Base-by-base conservation (phyloP, 2,797 vertebrate species). In the Eulemur rubriventer region DNA sequence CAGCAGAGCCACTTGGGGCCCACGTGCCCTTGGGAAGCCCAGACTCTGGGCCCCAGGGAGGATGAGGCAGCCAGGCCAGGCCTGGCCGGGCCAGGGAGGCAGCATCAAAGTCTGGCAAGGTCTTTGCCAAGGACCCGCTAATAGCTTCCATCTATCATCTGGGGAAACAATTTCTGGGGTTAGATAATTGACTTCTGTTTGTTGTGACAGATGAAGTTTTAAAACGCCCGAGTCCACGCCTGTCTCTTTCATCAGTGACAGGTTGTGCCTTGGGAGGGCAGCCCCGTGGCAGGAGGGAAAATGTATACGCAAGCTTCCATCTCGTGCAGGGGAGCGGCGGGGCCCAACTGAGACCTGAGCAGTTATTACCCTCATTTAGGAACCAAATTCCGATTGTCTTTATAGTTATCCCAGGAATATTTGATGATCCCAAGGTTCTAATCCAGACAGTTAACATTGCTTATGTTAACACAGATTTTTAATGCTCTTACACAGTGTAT, bases 91-190 rank as follows among this genome's bases (percentile, higher is more conserved):
- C 50, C 63, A 3, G 1, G n/a, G 69, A 91, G 70, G 63, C 35
- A 38, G 50, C 63, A 26, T 55, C 76, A 38, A 80, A 92, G 43
- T 12, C 33, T 9, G 26, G 43, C 91, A 18, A 91, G 81, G 92
- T 80, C 80, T 83, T 73, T 95, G 95, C 81, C 72, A 88, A 94
- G 85, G 93, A 73, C 91, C 52, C 1, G 4, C 91, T 94, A 84
- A 94, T 78, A 94, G 91, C 89, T 57, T 65, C 88, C 28, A 10
- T 96, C 91, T 50, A 43, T 93, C 93, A 52, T 46, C 82, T 18
- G 0, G 41, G 79, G 75, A 80, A 59, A 86, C 7, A 0, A 70
- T 61, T 85, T 95, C 96, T 72, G 83, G 43, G 6, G 84, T 72
- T 73, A 13, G 57, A 79, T 92, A 95, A 91, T 79, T 94, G 94